Base-by-base conservation (phyloP, 1,140 invertebrate species). In the Drosophila baimaii region DNA sequence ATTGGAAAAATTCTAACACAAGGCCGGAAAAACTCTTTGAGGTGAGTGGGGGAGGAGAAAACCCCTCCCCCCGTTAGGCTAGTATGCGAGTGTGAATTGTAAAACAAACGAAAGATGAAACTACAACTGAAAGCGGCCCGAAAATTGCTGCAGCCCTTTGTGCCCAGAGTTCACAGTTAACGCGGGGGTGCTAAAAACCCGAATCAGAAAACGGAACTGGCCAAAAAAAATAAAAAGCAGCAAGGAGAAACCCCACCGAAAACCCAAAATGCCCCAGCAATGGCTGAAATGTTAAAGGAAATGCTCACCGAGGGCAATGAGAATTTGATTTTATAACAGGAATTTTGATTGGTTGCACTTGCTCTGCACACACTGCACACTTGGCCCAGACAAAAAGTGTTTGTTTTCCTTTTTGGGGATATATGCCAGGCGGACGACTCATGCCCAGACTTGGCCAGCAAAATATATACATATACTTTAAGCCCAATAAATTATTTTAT, bases 291-390 rank as follows among this genome's bases (percentile, higher is more conserved):
- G 77, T 61, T 77, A 82, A 82, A 62, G 52, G 83, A 88, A 85
- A 79, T 68, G 75, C 79, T 66, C 65, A 25, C 77, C 70, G 84
- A 82, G 75, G 59, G 79, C 83, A 82, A 88, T 86, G 83, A 88
- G 88, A 88, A 88, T 89, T 88, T 83, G 83, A 88, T 88, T 88
- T 88, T 88, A 88, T 88, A 83, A 83, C 83, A 83, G 83, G 83
- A 88, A 88, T 88, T 88, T 88, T 88, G 83, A 88, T 88, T 88
- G 84, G 79, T 47, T 88, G 83, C 83, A 85, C 83, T 79, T 46
- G 19, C 43, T 58, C n/a, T n/a, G n/a, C n/a, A 46, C 70, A 86
- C 62, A 83, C 77, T 74, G 57, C 63, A 19, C 41, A 19, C 41
- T 39, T 47, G 37, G 19, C 33, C 3, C 12, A 31, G 29, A 21